Conservation (phyloP, 2,797 vertebrate genomes). For the Enteromius trimaculatus region DNA sequence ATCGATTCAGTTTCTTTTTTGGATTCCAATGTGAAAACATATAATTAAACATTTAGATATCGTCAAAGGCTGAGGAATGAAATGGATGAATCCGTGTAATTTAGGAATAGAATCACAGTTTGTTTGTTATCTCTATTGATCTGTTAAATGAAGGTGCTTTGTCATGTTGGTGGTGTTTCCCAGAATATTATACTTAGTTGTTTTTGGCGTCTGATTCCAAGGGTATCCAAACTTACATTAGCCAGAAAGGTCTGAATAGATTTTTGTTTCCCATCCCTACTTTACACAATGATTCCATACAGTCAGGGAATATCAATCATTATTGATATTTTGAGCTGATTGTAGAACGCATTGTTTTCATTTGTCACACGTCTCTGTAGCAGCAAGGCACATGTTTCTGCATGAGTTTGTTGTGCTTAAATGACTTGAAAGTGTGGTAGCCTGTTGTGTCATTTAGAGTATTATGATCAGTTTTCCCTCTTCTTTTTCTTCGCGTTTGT, state of each 20-base stretch:
- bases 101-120: neutral
- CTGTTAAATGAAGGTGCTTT: neutral
- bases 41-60: too few species aligned
- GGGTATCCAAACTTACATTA: too few species aligned
- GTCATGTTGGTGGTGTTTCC: neutral
- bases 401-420: neutral
- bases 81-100: neutral
- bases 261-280: neutral
- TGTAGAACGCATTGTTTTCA: too few species aligned
- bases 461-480: neutral
- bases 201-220: too few species aligned
- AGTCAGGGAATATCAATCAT: neutral
- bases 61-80: neutral
- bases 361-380: too few species aligned
- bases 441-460: neutral
- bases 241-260: too few species aligned
- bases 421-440: neutral
- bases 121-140: neutral
- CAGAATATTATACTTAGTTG: too few species aligned
- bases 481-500: neutral
- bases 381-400: neutral
- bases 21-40: too few species aligned
- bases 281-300: neutral
- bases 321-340: neutral
- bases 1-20: too few species aligned